phyloP scores from a whole-genome alignment of 2,797 vertebrate genomes.

The Percopsis omiscomaycus region DNA sequence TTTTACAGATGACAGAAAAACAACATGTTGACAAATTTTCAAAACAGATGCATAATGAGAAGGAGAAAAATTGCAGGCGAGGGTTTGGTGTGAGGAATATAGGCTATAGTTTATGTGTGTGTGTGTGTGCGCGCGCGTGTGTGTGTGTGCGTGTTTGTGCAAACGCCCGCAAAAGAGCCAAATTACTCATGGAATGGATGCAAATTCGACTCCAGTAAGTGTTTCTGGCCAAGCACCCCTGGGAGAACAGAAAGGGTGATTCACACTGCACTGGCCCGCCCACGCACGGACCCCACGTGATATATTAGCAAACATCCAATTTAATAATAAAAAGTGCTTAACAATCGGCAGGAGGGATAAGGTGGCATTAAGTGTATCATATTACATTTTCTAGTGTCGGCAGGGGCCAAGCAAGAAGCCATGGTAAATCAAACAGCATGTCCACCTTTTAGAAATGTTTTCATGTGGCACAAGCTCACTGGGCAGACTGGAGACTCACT shows the following conservation, averaged over 20 bases:
- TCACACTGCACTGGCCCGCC: constrained; percentile 52
- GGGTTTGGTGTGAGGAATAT: constrained; percentile 42
- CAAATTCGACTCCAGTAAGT: constrained; percentile 73
- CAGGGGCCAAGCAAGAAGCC: constrained; percentile 36
- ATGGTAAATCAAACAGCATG: constrained; percentile 54
- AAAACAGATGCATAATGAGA: constrained; percentile 55
- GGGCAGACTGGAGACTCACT: constrained; percentile 62
- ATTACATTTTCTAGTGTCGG: constrained; percentile 45
- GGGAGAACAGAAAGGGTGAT: constrained; percentile 69
- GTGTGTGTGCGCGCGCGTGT: too few species aligned
- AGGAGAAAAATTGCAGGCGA: constrained; percentile 14
- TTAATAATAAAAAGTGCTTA: constrained; percentile 75
- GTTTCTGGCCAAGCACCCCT: constrained; percentile 68
- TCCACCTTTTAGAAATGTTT: constrained; percentile 49
- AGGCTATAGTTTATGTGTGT: constrained; percentile 22
- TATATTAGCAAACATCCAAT: constrained; percentile 80
- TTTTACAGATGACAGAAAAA: constrained; percentile 43
- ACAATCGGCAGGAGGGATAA: constrained; percentile 71
- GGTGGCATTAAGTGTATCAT: constrained; percentile 59
- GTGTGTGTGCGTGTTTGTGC: too few species aligned
- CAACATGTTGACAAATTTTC: constrained; percentile 53
- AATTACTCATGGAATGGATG: constrained; percentile 70
- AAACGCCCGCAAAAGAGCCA: constrained; percentile 56
- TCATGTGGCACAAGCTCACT: constrained; percentile 38
- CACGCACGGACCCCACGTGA: constrained; percentile 58